Percentiles rank a stretch among this genome's conserved stretches.
Conservation (phyloP, 2,113 vertebrate species). For the Coreoperca whiteheadi region DNA sequence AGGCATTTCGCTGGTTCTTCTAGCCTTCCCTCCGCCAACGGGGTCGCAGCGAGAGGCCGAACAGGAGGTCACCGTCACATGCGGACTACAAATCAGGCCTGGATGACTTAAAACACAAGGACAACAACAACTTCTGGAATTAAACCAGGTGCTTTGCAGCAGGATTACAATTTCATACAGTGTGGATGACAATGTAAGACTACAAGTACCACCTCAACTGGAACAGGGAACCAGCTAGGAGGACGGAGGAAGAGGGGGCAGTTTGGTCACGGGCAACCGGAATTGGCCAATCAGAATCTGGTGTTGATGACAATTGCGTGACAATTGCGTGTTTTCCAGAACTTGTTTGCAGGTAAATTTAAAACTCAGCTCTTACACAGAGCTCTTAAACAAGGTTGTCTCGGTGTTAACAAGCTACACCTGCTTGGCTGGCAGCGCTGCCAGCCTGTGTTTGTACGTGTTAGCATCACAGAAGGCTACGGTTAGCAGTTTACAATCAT, state of each 20-base stretch:
- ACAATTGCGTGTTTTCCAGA: not conserved
- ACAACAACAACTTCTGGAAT: conserved; percentile 24
- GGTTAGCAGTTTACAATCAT: not conserved
- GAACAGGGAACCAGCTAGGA: conserved; percentile 23
- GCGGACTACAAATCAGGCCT: conserved; percentile 14
- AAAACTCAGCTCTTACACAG: not conserved
- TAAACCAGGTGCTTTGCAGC: conserved; percentile 18
- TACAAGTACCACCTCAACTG: conserved; percentile 32
- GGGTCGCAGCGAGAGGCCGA: not conserved
- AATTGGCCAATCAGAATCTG: conserved; percentile 1
- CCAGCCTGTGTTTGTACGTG: not conserved
- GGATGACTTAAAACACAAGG: not conserved
- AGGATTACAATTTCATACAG: conserved; percentile 45
- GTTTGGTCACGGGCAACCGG: conserved; percentile 35
- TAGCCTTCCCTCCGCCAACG: conserved; percentile 36
- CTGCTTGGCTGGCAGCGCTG: not conserved
- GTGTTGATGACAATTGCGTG: not conserved
- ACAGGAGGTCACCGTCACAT: conserved; percentile 32
- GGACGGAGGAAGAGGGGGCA: conserved; percentile 29
- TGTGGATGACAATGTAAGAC: conserved; percentile 33
- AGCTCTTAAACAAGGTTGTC: not conserved
- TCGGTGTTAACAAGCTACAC: not conserved
- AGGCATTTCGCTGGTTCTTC: conserved; percentile 83
- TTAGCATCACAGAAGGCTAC: not conserved
- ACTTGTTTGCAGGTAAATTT: conserved; percentile 28